Percentiles rank a stretch among this genome's conserved stretches.
phyloP scores from a whole-genome alignment of 2,113 vertebrate species.

The Eonycteris spelaea region DNA sequence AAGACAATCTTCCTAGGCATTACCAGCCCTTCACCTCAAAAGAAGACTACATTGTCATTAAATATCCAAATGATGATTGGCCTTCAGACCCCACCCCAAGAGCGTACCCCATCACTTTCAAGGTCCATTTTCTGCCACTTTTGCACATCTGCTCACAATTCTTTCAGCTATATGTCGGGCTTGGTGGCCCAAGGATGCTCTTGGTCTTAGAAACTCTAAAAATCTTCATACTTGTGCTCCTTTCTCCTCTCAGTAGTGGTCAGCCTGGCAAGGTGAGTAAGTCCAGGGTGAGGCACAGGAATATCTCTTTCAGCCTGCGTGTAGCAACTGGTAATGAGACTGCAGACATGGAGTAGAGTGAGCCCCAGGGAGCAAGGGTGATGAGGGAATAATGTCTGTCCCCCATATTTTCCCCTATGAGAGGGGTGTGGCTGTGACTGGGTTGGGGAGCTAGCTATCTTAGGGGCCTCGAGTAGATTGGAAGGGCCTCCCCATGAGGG shows the following conservation, averaged over 20 bases:
- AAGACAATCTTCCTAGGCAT: fast-evolving
- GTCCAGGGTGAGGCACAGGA: background rate
- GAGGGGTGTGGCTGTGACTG: no score
- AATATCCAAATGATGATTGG: background rate
- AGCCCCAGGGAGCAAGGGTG: background rate
- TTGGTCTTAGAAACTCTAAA: background rate
- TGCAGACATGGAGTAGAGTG: background rate
- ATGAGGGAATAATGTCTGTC: background rate
- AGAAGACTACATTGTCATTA: background rate
- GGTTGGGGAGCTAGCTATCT: background rate
- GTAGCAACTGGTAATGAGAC: background rate
- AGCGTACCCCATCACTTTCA: background rate
- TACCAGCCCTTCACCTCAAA: background rate
- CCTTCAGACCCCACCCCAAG: background rate
- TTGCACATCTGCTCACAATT: background rate
- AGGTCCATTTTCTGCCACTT: background rate
- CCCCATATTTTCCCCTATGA: fast-evolving
- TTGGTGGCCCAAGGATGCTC: background rate
- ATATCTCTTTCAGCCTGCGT: fast-evolving
- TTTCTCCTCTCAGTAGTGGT: background rate
- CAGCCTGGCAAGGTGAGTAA: background rate
- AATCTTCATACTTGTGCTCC: background rate
- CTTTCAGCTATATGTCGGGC: background rate
- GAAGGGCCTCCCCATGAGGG: background rate
- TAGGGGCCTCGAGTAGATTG: background rate